Evolutionary conservation across 2,113 vertebrate genomes (phyloP), one percentile per base, ranked within the genome.

Genomic region (Ovibos moschatus): DNA sequence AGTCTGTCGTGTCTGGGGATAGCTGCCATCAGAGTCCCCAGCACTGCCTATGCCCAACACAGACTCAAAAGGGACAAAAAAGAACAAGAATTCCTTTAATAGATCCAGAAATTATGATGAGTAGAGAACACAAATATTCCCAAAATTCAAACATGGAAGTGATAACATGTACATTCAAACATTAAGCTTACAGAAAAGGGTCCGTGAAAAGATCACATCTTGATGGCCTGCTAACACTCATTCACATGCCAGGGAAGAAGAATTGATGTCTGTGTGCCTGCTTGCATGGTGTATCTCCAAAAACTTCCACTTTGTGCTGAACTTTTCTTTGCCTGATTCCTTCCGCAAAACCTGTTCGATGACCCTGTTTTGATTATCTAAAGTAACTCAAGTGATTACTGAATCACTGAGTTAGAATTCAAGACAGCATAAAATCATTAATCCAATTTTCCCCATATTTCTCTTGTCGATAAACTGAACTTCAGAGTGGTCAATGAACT

Each of bases 1-100:
- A 97, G 30, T 87, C 57, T 96, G 67, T n/a, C 89, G 36, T 94
- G 62, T 89, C 94, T 53, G 62, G 62, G 78, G 90, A 92, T 25
- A n/a, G 58, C 81, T 92, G 21, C 43, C 83, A 3, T 64, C 85
- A 62, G 74, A 33, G 83, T 94, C 58, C 93, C 85, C 64, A 71
- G 74, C 47, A 16, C 55, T 13, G 58, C 82, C 50, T 87, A 43
- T 78, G 57, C 33, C 91, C 94, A 96, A 30, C 7, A 78, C 57
- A 55, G 64, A 33, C 58, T 47, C 62, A 27, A 89, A 89, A 94
- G 23, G 19, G 7, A 16, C 81, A 16, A 62, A 67, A 89, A 4
- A 13, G 33, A 81, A 23, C 13, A 58, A 83, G 55, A 81, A 71
- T 85, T 57, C 25, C 51, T 64, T 40, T 81, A 57, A 43, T 27